phyloP scores from a whole-genome alignment of 2,888 invertebrate genomes.

The Athalia circularis region DNA sequence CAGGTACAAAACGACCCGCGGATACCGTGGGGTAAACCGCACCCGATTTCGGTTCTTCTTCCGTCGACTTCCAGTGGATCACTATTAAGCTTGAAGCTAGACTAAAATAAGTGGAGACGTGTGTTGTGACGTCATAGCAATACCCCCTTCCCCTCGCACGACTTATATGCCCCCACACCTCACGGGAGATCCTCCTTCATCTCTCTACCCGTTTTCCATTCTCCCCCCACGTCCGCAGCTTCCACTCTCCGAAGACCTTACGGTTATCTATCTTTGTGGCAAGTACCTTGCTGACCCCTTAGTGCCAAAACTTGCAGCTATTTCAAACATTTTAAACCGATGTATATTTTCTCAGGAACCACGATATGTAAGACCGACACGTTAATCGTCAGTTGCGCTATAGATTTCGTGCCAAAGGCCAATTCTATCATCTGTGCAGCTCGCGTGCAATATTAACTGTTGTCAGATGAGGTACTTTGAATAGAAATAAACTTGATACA shows the following conservation, averaged over 20 bases:
- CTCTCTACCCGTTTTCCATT: conserved; percentile 10
- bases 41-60: conserved; percentile 41
- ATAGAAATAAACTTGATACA: too few species aligned
- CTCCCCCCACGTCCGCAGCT: background rate
- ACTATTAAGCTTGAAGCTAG: conserved; percentile 63
- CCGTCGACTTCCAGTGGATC: conserved; percentile 62
- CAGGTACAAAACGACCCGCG: background rate
- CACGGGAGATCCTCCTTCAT: background rate
- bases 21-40: conserved; percentile 30
- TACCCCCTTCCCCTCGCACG: conserved; percentile 50
- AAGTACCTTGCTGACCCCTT: too few species aligned
- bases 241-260: conserved; percentile 35
- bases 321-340: conserved; percentile 5
- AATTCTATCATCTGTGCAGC: background rate
- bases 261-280: conserved; percentile 39
- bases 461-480: background rate
- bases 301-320: too few species aligned
- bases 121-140: conserved; percentile 51
- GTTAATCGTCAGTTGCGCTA: background rate
- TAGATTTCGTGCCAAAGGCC: conserved; percentile 5
- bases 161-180: conserved; percentile 17
- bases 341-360: too few species aligned
- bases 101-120: conserved; percentile 58
- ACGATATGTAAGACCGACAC: too few species aligned
- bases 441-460: conserved; percentile 12